Percentiles rank a stretch among this genome's conserved stretches.
Evolutionary conservation across 2,113 vertebrate genomes (phyloP).

Genomic region (Cyanocitta stelleri): DNA sequence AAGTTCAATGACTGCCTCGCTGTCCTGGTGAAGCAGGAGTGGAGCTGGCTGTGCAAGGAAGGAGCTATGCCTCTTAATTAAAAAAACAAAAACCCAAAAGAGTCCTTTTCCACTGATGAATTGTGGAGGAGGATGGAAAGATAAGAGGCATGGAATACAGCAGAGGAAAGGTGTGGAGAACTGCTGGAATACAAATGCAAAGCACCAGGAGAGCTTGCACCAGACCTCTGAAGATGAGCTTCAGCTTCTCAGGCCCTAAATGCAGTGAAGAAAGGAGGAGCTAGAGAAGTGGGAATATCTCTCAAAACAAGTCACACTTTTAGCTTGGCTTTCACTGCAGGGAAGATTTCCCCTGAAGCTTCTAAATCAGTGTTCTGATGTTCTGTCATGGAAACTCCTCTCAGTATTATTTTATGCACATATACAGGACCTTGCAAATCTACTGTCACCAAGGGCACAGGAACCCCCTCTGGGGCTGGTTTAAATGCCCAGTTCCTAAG

Average conservation of each 20-base stretch:
- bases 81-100: rapidly evolving
- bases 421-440: background rate
- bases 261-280: background rate
- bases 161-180: background rate
- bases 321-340: background rate
- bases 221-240: background rate
- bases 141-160: background rate
- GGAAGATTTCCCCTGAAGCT: background rate
- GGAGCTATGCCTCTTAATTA: background rate
- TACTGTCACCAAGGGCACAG: background rate
- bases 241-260: background rate
- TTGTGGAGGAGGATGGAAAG: background rate
- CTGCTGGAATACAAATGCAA: background rate
- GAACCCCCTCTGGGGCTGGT: background rate
- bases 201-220: rapidly evolving
- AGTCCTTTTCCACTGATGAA: background rate
- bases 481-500: background rate
- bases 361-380: background rate
- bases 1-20: no score
- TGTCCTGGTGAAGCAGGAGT: background rate
- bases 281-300: background rate
- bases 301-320: background rate
- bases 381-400: background rate
- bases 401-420: background rate
- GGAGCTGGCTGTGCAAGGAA: background rate